phyloP scores from a whole-genome alignment of 2,888 invertebrate genomes.

The Thymelicus acteon region DNA sequence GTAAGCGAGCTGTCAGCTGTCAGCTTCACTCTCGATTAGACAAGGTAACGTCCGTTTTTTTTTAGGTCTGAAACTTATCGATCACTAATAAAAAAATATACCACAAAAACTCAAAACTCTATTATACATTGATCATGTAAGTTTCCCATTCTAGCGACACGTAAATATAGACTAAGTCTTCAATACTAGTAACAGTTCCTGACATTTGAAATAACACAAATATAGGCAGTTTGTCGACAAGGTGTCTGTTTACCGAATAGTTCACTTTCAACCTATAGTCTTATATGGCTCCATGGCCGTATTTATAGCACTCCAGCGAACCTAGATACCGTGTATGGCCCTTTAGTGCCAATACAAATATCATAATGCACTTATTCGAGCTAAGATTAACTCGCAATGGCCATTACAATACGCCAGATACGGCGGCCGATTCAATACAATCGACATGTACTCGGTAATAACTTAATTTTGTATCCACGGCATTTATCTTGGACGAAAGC shows the following conservation, averaged over 20 bases:
- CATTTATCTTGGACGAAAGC: slow-evolving; percentile 48
- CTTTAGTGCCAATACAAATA: slow-evolving; percentile 1
- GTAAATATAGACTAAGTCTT: not conserved
- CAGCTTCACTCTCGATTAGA: too few species aligned
- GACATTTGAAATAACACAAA: slow-evolving; percentile 11
- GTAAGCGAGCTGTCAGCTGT: too few species aligned
- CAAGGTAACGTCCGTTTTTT: too few species aligned
- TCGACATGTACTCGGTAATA: slow-evolving; percentile 60
- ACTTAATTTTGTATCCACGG: slow-evolving; percentile 58
- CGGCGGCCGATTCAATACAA: slow-evolving; percentile 49
- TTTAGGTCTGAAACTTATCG: too few species aligned
- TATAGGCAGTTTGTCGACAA: slow-evolving; percentile 5
- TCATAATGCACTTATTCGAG: slow-evolving; percentile 15
- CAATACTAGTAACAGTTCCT: not conserved
- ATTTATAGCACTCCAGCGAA: slow-evolving; percentile 12
- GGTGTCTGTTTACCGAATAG: slow-evolving; percentile 6
- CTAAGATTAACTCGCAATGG: slow-evolving; percentile 14
- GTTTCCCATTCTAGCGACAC: too few species aligned
- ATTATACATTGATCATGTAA: too few species aligned
- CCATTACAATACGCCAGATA: slow-evolving; percentile 37
- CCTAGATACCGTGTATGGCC: slow-evolving; percentile 24
- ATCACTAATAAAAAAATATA: too few species aligned
- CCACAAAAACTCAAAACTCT: too few species aligned
- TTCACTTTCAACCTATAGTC: slow-evolving; percentile 5
- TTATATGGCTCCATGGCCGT: slow-evolving; percentile 1